Conservation (phyloP, 2,888 invertebrate genomes). For the Latheticus oryzae region DNA sequence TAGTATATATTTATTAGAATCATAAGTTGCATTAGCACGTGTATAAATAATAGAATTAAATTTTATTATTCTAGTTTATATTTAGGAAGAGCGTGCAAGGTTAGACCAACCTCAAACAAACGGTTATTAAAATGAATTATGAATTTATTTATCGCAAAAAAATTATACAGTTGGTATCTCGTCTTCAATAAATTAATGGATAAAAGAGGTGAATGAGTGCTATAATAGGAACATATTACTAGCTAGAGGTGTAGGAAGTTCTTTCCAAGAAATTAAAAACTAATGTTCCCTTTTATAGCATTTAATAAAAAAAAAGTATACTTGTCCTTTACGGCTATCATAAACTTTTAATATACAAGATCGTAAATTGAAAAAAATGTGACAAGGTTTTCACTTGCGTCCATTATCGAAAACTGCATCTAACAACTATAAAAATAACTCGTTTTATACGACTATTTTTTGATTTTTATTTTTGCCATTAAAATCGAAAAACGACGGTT, state of each 20-base stretch:
- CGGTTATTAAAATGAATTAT: constrained; percentile 40
- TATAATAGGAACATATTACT: constrained; percentile 27
- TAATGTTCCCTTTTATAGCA: no score
- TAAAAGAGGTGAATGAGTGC: constrained; percentile 28
- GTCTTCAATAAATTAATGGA: constrained; percentile 37
- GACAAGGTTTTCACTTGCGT: constrained; percentile 6
- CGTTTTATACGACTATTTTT: constrained; percentile 14
- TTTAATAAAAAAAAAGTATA: no score
- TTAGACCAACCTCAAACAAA: constrained; percentile 17
- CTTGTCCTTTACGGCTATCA: no score
- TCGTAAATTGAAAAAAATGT: constrained; percentile 11
- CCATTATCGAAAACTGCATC: constrained; percentile 25
- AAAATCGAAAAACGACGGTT: constrained; percentile 15
- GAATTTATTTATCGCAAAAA: constrained; percentile 20
- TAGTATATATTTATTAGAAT: constrained; percentile 37
- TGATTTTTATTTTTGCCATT: constrained; percentile 14
- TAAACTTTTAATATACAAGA: constrained; percentile 7
- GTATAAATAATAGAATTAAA: no score
- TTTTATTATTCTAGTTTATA: constrained; percentile 14
- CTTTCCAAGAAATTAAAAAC: no score
- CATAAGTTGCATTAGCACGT: constrained; percentile 30
- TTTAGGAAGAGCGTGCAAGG: constrained; percentile 33
- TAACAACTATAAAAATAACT: constrained; percentile 25
- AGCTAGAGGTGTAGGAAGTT: constrained; percentile 5
- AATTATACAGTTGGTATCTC: constrained; percentile 24